Percentiles rank a stretch among this genome's conserved stretches.
Evolutionary conservation across 2,888 invertebrate species (phyloP).

Genomic region (Chironomus riparius): DNA sequence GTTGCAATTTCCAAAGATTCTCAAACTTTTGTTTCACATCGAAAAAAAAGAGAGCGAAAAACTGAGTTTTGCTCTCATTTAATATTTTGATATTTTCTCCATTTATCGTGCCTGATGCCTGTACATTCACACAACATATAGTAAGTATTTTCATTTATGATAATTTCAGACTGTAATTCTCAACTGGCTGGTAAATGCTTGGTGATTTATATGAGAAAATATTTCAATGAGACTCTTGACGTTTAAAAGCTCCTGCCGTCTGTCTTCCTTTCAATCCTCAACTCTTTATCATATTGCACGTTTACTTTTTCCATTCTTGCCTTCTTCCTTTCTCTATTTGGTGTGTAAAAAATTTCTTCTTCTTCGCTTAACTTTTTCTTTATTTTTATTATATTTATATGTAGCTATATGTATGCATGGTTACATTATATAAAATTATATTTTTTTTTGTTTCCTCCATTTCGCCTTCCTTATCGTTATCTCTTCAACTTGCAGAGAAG

Average conservation of each 20-base stretch:
- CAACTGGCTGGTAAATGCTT: background rate
- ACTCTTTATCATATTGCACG: constrained; percentile 2
- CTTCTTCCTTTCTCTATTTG: background rate
- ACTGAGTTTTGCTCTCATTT: background rate
- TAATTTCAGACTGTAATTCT: background rate
- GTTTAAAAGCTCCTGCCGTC: background rate
- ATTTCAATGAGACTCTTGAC: constrained; percentile 1
- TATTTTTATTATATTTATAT: no score
- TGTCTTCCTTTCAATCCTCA: constrained; percentile 1
- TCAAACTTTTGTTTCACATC: background rate
- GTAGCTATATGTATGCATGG: background rate
- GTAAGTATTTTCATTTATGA: background rate
- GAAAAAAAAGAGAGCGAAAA: background rate
- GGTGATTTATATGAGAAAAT: background rate
- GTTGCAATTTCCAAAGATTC: background rate
- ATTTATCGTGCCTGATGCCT: no score
- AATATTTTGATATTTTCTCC: background rate
- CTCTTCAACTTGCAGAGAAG: background rate
- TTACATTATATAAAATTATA: background rate
- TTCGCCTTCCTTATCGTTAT: background rate
- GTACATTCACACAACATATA: no score
- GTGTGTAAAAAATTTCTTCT: background rate
- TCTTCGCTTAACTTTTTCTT: background rate
- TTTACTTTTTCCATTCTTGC: background rate
- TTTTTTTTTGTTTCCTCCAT: no score